Evolutionary conservation across 2,113 vertebrate species (phyloP), one percentile per base, ranked within the genome.

Genomic region (Beaufortia kweichowensis): DNA sequence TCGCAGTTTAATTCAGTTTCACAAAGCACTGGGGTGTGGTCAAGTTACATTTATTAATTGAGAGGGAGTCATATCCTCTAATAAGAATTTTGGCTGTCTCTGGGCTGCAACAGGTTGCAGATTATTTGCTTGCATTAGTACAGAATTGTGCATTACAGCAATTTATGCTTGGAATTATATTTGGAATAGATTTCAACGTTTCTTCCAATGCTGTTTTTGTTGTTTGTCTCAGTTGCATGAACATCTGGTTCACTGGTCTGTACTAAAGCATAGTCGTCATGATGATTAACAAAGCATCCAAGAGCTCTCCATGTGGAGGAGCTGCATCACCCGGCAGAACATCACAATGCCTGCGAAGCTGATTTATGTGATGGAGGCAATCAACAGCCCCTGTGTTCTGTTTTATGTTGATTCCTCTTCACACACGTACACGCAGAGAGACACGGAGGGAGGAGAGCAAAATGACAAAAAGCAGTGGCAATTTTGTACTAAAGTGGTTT

Each of bases 391-490:
- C 29, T 35, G 12, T 55, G 23, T 12, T 41, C 63, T 17, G 35
- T 63, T 46, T 63, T 39, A 31, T 17, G 21, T 24, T 43, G 2
- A 64, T 64, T 64, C 35, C 62, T 64, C n/a, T 15, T 65, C 15
- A 41, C 62, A 65, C 35, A 23, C 23, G 43, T 6, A 24, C 62
- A 65, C 14, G 17, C 6, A 10, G n/a, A 53, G 48, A 53, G 19
- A 21, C 19, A 53, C 19, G n/a, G 48, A 53, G 48, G 5, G 43
- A 64, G 35, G 17, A 15, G 39, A n/a, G 43, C 0, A 12, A 11
- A 53, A 11, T 2, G 46, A 46, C 11, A 43, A 66, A 66, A 28
- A 70, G 59, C 62, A 69, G 67, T 31, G 76, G 60, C 28, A 23
- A 53, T 77, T 64, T 48, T 53, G n/a, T 6, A 21, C 23, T 71